Percentiles rank a stretch among this genome's conserved stretches.
phyloP scores from a whole-genome alignment of 2,888 invertebrate species.

The Eupeodes latifasciatus region DNA sequence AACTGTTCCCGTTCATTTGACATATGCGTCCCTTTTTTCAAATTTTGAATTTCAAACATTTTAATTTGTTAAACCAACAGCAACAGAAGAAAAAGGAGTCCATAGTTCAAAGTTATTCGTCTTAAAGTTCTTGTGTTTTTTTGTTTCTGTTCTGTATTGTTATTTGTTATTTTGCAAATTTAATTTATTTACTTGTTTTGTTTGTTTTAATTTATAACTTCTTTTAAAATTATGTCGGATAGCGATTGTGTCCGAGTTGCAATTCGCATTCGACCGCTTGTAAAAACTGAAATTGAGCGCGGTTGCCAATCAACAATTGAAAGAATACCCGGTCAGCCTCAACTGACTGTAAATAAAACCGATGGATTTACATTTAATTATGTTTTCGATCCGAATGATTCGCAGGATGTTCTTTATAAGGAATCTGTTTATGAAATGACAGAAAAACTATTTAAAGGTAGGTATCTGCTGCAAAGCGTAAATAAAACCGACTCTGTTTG shows the following conservation, averaged over 20 bases:
- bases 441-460: slow-evolving; percentile 91
- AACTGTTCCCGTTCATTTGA: slow-evolving; percentile 5
- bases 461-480: neutral
- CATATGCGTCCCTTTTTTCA: slow-evolving; percentile 5
- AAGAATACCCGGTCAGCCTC: slow-evolving; percentile 87
- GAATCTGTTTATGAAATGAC: slow-evolving; percentile 89
- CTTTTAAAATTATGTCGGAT: slow-evolving; percentile 72
- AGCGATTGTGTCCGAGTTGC: slow-evolving; percentile 87
- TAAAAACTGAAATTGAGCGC: slow-evolving; percentile 88
- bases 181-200: neutral
- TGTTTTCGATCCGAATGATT: slow-evolving; percentile 89
- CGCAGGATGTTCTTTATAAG: slow-evolving; percentile 90
- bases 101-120: neutral
- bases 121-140: neutral
- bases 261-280: slow-evolving; percentile 92
- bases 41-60: slow-evolving; percentile 36
- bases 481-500: neutral
- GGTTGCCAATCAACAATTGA: slow-evolving; percentile 91
- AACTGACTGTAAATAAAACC: slow-evolving; percentile 88
- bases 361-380: slow-evolving; percentile 93
- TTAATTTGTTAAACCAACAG: neutral
- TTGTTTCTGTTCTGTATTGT: slow-evolving; percentile 18
- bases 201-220: slow-evolving; percentile 2
- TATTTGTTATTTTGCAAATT: slow-evolving; percentile 8
- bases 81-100: slow-evolving; percentile 1